Base-by-base conservation (phyloP, 2,797 vertebrate species). In the Schizopygopsis pylzovi region DNA sequence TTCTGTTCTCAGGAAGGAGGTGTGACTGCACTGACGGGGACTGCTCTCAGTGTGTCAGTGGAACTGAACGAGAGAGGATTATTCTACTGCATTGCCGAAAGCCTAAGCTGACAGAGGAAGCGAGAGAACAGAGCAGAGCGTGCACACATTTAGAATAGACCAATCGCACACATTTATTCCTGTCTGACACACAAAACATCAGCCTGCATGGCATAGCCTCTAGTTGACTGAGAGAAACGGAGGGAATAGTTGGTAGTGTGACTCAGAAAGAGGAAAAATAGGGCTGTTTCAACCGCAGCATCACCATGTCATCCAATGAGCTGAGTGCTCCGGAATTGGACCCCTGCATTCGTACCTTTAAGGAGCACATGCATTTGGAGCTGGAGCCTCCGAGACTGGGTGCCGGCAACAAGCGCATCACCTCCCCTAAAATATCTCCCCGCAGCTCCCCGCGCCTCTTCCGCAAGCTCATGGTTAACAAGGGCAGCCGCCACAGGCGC, bases 311-410 rank as follows among this genome's bases (percentile, higher is more conserved):
- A n/a, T 94, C 95, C 87, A 96, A 96, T 88, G 97, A 97, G 91
- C 93, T 95, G 86, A 95, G 92, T 13, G 92, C 95, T 1, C 93
- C 95, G 0, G 98, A 99, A 83, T 90, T 95, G 68, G 98, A 99
- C 92, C 91, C 97, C 73, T 98, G 96, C 96, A 99, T 99, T 88
- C 95, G 96, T 91, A 99, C 98, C 77, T 99, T 99, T 93, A 99
- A 98, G 93, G 98, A 99, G 90, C 98, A 99, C 91, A 98, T 99
- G 98, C 98, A 97, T 92, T 94, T 99, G 88, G 98, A 99, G 92
- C 97, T 99, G 75, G 98, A 99, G 95, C 97, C 97, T 65, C 97
- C 97, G 49, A 97, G 95, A 90, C 93, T 96, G 87, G 91, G 96
- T 0, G 96, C 88, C 20, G 93, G 93, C 49, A 94, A 93, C n/a